Evolutionary conservation across 1,140 invertebrate genomes (phyloP).

Genomic region (Pseudomyrmex gracilis): DNA sequence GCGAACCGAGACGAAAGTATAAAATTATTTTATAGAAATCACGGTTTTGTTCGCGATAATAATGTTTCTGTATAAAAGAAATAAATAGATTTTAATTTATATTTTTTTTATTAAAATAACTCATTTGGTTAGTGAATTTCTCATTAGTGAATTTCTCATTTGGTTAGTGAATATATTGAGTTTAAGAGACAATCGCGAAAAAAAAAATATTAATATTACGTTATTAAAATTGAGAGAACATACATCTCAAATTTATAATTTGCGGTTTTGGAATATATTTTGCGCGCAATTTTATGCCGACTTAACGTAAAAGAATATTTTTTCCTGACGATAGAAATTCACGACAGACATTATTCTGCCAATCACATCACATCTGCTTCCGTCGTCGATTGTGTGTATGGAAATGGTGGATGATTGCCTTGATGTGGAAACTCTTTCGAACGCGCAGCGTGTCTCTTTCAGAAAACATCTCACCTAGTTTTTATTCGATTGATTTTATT

Average conservation of each 20-base stretch:
- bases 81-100: not conserved
- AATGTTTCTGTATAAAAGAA: too few relatives aligned
- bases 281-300: too few relatives aligned
- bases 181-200: too few relatives aligned
- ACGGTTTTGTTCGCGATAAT: too few relatives aligned
- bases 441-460: not conserved
- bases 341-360: conserved; percentile 3
- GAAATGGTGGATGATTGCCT: not conserved
- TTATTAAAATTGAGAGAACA: not conserved
- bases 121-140: not conserved
- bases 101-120: not conserved
- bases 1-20: too few relatives aligned
- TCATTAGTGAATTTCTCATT: not conserved
- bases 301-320: not conserved
- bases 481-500: not conserved
- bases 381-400: not conserved
- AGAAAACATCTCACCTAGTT: not conserved
- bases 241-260: not conserved
- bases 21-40: too few relatives aligned
- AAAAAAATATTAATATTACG: not conserved
- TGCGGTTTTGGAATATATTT: too few relatives aligned
- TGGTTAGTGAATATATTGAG: not conserved
- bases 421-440: not conserved
- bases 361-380: conserved; percentile 5
- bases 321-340: not conserved